Conservation (phyloP, 2,888 invertebrate species). For the Piscicola geometra region DNA sequence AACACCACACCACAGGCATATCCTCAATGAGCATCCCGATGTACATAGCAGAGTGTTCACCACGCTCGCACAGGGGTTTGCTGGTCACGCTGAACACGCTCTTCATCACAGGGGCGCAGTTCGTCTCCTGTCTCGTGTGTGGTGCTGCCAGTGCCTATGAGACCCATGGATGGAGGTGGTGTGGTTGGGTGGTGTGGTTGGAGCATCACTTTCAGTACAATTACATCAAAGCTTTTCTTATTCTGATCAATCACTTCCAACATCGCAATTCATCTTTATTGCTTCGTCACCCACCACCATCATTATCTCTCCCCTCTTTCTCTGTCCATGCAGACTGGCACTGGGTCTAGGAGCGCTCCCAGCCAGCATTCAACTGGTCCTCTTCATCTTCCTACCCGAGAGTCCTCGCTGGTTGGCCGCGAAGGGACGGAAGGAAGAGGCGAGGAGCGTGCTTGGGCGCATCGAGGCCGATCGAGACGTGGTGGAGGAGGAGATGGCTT, state of each 20-base stretch:
- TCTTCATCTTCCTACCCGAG: constrained; percentile 61
- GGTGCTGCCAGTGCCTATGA: constrained; percentile 58
- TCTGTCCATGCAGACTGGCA: constrained; percentile 59
- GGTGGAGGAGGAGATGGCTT: constrained; percentile 33
- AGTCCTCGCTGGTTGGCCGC: constrained; percentile 59
- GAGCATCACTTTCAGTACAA: too few relatives aligned
- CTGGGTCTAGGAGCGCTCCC: constrained; percentile 60
- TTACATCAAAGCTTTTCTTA: too few relatives aligned
- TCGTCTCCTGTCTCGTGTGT: constrained; percentile 58
- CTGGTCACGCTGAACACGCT: constrained; percentile 59
- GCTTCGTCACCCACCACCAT: background rate
- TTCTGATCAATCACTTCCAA: too few relatives aligned
- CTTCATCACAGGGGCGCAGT: constrained; percentile 61
- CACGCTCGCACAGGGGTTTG: constrained; percentile 57
- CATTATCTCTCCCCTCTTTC: too few relatives aligned
- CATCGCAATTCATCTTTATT: background rate
- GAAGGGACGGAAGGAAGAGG: constrained; percentile 43
- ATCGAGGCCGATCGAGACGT: constrained; percentile 28
- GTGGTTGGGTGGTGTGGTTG: background rate
- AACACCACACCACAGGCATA: constrained; percentile 52
- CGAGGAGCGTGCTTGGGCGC: constrained; percentile 28
- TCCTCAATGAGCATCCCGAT: constrained; percentile 61
- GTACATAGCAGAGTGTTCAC: constrained; percentile 61
- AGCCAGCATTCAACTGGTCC: constrained; percentile 59
- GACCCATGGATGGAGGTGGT: constrained; percentile 60